Evolutionary conservation across 2,888 invertebrate genomes (phyloP).

Genomic region (Orchesella flavescens): DNA sequence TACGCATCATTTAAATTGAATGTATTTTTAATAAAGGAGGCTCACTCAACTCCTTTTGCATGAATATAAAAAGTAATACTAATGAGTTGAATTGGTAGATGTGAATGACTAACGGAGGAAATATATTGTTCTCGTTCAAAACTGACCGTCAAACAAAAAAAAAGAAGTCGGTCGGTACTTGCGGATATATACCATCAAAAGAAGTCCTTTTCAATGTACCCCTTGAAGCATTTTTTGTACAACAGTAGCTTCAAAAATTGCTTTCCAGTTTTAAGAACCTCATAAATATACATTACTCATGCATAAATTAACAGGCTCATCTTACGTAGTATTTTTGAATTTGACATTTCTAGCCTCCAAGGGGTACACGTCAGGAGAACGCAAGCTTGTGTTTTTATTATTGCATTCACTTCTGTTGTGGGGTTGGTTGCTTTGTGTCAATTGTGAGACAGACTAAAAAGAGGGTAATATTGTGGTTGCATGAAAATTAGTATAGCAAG

Average conservation of each 20-base stretch:
- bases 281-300: conserved; percentile 59
- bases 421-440: conserved; percentile 6
- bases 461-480: background rate
- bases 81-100: conserved; percentile 15
- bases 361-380: conserved; percentile 19
- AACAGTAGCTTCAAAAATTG: conserved; percentile 37
- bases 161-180: background rate
- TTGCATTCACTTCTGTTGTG: background rate
- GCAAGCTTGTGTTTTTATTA: conserved; percentile 15
- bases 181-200: conserved; percentile 3
- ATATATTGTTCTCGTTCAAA: conserved; percentile 1
- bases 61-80: background rate
- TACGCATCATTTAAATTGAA: too few species aligned
- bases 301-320: conserved; percentile 37
- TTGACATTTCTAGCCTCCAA: conserved; percentile 41
- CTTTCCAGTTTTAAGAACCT: conserved; percentile 31
- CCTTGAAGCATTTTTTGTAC: conserved; percentile 29
- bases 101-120: conserved; percentile 25
- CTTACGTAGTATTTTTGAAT: conserved; percentile 26
- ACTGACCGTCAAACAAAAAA: conserved; percentile 1
- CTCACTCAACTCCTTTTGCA: background rate
- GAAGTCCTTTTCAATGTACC: background rate
- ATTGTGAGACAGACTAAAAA: conserved; percentile 23
- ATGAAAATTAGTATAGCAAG: conserved; percentile 10
- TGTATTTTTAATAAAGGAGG: too few species aligned